Base-by-base conservation (phyloP, 23 tunicate genomes). In the Diplosoma virens region DNA sequence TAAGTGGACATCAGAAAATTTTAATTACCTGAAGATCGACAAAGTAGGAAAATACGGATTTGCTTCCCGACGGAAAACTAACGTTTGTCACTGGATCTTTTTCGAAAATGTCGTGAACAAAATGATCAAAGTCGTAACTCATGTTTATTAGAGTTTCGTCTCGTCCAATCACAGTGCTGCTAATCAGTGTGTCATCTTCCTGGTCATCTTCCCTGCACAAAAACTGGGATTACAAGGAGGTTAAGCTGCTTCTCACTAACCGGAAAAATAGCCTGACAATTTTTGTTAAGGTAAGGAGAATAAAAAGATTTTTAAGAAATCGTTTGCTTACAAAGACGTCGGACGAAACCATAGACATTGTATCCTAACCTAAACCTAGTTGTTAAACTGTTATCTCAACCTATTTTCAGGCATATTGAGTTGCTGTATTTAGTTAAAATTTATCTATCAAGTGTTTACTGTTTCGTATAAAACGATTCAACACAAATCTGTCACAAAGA, bases 121-220 rank as follows among this genome's bases (percentile, higher is more conserved):
- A 85, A 48, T 92, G 92, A 71, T 92, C 97, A 52, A 92, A 92
- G 69, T 92, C 97, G 35, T 85, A 92, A 70, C 92, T 85, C 87
- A 85, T 82, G 75, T 92, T 85, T 33, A 92, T 92, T 71, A 92
- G 58, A 30, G 82, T 81, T 52, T 92, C 97, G 58, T 92, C 97
- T 72, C 92, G 37, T 5, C 97, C 97, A 41, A 92, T 85, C 63
- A 85, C 75, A 59, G 87, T 80, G 35, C 67, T 74, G 66, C 88
- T 92, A 58, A 92, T 92, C 58, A 92, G 58, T 0, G 97, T 50
- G 75, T 92, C 97, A 46, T 92, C 97, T 70, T 92, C 92, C 50
- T 92, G 97, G 81, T 92, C 97, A 52, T 92, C 97, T 35, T 92
- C 97, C 55, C 97, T 92, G 79, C 30, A 46, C 22, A 55, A 11